phyloP scores from a whole-genome alignment of 2,113 vertebrate species.

The Cryptomyrus ogoouensis region DNA sequence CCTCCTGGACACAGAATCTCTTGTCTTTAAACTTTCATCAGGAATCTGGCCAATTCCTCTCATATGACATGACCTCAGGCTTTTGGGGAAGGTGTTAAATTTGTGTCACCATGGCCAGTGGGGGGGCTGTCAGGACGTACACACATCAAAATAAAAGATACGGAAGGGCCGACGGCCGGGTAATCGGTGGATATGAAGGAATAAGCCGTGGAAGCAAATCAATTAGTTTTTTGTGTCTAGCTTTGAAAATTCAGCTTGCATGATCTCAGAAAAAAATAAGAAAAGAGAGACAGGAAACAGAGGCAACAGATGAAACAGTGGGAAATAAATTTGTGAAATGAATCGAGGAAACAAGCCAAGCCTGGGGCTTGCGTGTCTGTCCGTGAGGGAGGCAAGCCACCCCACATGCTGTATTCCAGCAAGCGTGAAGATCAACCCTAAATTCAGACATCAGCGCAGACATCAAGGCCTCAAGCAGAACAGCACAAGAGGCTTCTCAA shows the following conservation, averaged over 20 bases:
- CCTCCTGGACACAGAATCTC: neutral
- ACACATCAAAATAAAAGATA: neutral
- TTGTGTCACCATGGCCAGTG: neutral
- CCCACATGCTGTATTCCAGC: neutral
- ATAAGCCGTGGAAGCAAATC: neutral
- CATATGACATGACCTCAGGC: neutral
- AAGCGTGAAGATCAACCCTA: neutral
- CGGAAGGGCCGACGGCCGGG: neutral
- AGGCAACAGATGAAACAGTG: neutral
- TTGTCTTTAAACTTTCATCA: neutral
- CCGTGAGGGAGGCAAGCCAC: neutral
- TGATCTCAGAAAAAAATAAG: neutral
- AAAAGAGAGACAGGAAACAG: neutral
- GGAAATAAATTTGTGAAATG: slow-evolving; percentile 5
- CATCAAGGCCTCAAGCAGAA: neutral
- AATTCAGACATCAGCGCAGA: neutral
- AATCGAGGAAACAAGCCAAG: neutral
- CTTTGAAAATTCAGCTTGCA: neutral
- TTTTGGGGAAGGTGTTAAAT: neutral
- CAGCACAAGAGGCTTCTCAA: neutral
- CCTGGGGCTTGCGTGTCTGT: neutral
- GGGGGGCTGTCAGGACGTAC: neutral
- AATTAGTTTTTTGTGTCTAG: neutral
- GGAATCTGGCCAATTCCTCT: neutral
- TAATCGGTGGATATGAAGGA: neutral